Base-by-base conservation (phyloP, 2,888 invertebrate species). In the Himalopsyche tibetana region DNA sequence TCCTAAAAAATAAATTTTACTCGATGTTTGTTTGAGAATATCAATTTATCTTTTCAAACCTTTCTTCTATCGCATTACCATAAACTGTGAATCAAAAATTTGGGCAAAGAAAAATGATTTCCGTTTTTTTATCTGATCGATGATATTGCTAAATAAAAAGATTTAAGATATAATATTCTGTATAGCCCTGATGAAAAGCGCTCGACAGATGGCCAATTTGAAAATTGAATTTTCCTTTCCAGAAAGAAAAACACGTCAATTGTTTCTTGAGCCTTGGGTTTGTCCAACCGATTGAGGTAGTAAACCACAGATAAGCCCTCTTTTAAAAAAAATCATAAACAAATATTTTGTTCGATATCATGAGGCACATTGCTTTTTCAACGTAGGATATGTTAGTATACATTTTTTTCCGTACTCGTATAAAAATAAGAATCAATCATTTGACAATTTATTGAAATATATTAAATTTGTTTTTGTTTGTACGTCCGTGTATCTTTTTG, bases 171-270 rank as follows among this genome's bases (percentile, higher is more conserved):
- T 63, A 15, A 63, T 28, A 63, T 63, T 63, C 63, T 63, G 63
- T 63, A 19, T 19, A 63, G 19, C 63, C 63, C 63, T 63, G 63
- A 63, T 63, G 63, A 63, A 63, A 63, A 63, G 63, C 63, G 63
- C 63, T 63, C 63, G 63, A 63, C 63, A 63, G 63, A 63, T 63
- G 63, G 63, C 63, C 63, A 63, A 63, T 63, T 63, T 63, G 63
- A 63, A 63, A 63, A 63, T 63, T 63, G 63, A 63, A 63, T 63
- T 63, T 63, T 63, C 63, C 63, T 63, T 28, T 63, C 63, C 63
- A 63, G 63, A 63, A 63, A 63, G 63, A 63, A 63, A 63, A 63
- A 63, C 63, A 63, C 63, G 63, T 63, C 63, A 63, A 63, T 63
- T 63, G 63, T 63, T 63, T 63, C 63, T 63, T 28, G 63, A 63